These are phyloP conservation scores for Scytalopus superciliaris DNA, from an alignment of 2,113 vertebrate species.

Conservation along the genomic window DNA sequence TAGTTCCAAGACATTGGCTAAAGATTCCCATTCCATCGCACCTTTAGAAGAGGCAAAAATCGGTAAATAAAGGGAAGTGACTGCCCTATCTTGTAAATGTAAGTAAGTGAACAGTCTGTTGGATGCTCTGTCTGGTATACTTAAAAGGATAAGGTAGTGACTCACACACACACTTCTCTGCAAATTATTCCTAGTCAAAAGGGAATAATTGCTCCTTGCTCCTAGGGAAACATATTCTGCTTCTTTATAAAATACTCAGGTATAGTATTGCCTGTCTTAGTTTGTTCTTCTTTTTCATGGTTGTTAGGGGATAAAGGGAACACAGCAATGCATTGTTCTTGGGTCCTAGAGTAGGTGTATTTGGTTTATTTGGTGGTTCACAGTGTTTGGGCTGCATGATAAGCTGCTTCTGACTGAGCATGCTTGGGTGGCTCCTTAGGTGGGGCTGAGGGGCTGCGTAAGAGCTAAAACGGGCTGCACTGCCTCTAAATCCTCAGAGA, in stretches of 20 bases:
- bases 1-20: neutral
- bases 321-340: neutral
- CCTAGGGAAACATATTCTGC: neutral
- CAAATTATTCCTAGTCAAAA: neutral
- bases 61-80: neutral
- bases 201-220: neutral
- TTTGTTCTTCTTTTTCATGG: neutral
- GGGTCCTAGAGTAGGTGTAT: neutral
- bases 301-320: neutral
- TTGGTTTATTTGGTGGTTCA: neutral
- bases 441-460: neutral
- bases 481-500: neutral
- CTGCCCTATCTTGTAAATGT: neutral
- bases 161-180: neutral
- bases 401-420: neutral
- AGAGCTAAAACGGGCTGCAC: neutral
- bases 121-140: neutral
- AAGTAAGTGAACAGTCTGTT: neutral
- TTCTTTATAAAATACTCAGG: neutral
- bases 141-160: neutral
- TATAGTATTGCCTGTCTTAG: neutral
- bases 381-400: neutral
- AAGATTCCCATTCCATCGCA: neutral
- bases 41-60: neutral
- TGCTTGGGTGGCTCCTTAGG: neutral